Base-by-base conservation (phyloP, 1,140 invertebrate genomes). In the Chironomus tepperi region DNA sequence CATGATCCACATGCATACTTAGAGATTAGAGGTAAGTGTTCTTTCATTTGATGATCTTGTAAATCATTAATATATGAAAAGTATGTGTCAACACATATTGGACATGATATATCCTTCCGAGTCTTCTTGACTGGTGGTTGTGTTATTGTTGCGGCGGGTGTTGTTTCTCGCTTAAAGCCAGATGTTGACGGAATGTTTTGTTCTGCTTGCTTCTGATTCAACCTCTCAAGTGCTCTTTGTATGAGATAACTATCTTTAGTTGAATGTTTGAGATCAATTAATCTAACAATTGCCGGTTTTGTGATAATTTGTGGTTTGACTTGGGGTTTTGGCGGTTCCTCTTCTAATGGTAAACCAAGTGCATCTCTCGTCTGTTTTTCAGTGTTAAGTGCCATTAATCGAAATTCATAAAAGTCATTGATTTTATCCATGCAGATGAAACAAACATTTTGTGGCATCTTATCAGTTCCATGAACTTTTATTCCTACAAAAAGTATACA, bases 391-490 rank as follows among this genome's bases (percentile, higher is more conserved):
- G 85, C 87, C 84, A 86, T 84, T 76, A 86, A 83, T 19, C 85
- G 81, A 80, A 86, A 87, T 77, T 87, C 84, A 47, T 84, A 85
- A 79, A 85, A 87, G 79, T 88, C 87, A 79, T 87, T 87, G 70
- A 88, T 85, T 80, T 86, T 87, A 75, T 87, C 86, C 43, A 86
- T 84, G 73, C 86, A 87, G 34, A 86, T 76, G 75, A 83, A 84
- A 77, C 85, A 87, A 77, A 87, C 86, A 42, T 85, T 80, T n/a
- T 86, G 86, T 0, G 86, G 86, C 86, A 87, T 87, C 78, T 84
- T 84, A 76, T 87, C 86, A 76, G n/a, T n/a, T 8, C 65, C 15
- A 19, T 70, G 18, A 19, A 70, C 65, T 8, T 21, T 19, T 9
- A 70, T 70, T 7, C 65, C 65, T 70, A 34, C 9, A 70, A 70